Percentiles rank a stretch among this genome's conserved stretches.
Evolutionary conservation across 2,888 invertebrate genomes (phyloP).

Genomic region (Cremastinae sp.): DNA sequence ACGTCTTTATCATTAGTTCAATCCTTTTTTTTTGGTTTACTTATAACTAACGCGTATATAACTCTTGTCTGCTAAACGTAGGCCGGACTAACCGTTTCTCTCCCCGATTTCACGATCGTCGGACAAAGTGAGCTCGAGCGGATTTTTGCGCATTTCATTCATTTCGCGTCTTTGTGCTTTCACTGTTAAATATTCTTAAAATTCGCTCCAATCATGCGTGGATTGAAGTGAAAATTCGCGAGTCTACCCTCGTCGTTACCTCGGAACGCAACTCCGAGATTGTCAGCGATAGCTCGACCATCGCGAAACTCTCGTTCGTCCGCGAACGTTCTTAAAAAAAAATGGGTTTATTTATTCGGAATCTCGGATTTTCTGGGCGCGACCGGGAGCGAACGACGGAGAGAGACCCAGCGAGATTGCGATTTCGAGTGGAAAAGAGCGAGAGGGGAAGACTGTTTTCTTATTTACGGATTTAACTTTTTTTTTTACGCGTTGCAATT

Average conservation of each 20-base stretch:
- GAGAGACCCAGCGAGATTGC: constrained; percentile 24
- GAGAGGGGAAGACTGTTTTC: constrained; percentile 51
- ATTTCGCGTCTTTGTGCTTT: constrained; percentile 19
- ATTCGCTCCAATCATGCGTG: constrained; percentile 8
- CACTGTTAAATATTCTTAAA: background rate
- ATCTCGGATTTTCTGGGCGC: background rate
- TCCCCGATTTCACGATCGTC: constrained; percentile 60
- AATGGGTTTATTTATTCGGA: background rate
- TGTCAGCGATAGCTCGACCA: background rate
- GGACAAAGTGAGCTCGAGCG: constrained; percentile 57
- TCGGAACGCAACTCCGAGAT: no score
- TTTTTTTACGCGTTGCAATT: background rate
- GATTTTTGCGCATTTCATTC: constrained; percentile 25
- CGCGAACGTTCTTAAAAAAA: background rate
- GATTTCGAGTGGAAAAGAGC: constrained; percentile 40
- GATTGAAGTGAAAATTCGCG: background rate
- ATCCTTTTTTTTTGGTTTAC: constrained; percentile 53
- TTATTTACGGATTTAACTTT: no score
- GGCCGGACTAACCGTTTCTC: constrained; percentile 77
- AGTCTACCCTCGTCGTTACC: background rate
- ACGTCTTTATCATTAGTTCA: constrained; percentile 56
- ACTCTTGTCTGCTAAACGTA: constrained; percentile 74
- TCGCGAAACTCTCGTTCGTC: background rate
- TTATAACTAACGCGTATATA: constrained; percentile 60
- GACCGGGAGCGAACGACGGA: constrained; percentile 20